phyloP scores from a whole-genome alignment of 2,113 vertebrate genomes.

The Nesogale talazaci region DNA sequence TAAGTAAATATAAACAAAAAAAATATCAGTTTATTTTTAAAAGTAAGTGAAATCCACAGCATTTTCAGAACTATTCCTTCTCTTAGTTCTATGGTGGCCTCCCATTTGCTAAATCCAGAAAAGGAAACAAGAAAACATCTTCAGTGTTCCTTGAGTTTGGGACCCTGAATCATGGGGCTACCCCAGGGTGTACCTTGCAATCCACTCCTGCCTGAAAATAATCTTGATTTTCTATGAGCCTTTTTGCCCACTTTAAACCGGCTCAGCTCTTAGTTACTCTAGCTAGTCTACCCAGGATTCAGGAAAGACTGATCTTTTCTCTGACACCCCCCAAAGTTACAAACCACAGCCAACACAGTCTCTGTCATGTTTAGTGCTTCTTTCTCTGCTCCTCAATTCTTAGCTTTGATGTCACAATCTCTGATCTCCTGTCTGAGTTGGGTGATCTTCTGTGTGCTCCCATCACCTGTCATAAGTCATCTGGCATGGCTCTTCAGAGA shows the following conservation, averaged over 20 bases:
- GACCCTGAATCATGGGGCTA: neutral
- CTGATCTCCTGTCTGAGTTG: neutral
- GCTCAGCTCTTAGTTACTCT: neutral
- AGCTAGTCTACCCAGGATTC: neutral
- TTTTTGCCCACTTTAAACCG: neutral
- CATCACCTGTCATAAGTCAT: neutral
- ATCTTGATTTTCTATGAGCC: neutral
- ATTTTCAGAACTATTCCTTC: neutral
- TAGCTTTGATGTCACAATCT: neutral
- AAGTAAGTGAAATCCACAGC: neutral
- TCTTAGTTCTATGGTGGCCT: neutral
- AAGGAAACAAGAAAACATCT: neutral
- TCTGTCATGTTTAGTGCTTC: neutral
- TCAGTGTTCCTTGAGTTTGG: neutral
- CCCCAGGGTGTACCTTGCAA: no score
- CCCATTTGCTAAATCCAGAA: neutral
- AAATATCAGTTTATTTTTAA: neutral
- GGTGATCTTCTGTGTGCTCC: neutral
- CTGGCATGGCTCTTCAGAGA: neutral
- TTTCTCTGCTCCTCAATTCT: neutral
- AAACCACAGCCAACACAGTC: neutral
- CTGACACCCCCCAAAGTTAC: neutral
- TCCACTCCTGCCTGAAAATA: neutral
- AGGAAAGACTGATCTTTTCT: neutral
- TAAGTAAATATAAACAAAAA: neutral